Conservation (phyloP, 2,797 vertebrate genomes). For the Pyrrhura leucotis region DNA sequence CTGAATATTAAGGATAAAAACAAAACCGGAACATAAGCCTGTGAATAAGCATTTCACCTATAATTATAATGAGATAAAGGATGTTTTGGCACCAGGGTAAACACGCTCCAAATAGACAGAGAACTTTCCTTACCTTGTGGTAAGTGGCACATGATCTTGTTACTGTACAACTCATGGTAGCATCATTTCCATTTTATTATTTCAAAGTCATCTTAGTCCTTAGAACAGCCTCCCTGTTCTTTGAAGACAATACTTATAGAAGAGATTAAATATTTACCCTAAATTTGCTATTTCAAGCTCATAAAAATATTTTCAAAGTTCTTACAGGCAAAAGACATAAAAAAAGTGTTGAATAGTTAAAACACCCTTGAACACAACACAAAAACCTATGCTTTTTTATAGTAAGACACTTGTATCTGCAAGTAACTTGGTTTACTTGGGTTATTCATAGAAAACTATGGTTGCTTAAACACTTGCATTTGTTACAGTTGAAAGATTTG, state of each 20-base stretch:
- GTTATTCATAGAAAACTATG: background rate
- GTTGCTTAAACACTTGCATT: background rate
- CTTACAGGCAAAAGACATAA: background rate
- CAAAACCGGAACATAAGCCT: background rate
- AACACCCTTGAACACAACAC: background rate
- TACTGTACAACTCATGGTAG: background rate
- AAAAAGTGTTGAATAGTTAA: background rate
- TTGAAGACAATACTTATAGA: background rate
- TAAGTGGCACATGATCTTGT: background rate
- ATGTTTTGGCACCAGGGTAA: background rate
- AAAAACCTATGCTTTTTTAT: background rate
- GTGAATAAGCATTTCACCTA: background rate
- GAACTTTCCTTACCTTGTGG: background rate
- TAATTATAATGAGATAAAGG: background rate
- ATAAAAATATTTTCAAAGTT: background rate
- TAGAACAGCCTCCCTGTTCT: background rate
- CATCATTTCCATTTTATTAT: background rate
- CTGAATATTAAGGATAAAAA: background rate
- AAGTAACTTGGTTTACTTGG: background rate
- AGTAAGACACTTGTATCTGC: background rate
- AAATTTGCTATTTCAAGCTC: background rate
- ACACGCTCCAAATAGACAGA: background rate
- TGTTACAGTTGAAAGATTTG: conserved; percentile 2
- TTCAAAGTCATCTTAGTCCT: background rate
- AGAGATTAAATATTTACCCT: background rate